Evolutionary conservation across 2,888 invertebrate genomes (phyloP).

Genomic region (Drosophila anomalata): DNA sequence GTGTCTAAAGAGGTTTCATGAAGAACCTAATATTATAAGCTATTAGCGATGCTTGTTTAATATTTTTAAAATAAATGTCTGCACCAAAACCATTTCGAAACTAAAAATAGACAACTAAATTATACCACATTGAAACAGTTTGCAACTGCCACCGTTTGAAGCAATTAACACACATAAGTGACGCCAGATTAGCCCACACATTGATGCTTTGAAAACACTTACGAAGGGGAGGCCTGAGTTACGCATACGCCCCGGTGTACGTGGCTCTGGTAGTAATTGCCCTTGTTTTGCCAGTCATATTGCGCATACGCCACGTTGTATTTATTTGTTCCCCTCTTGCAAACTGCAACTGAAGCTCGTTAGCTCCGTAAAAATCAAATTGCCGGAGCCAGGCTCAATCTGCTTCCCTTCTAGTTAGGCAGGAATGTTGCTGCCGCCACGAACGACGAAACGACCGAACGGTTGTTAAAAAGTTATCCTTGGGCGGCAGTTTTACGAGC

Average conservation of each 20-base stretch:
- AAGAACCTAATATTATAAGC: too few species aligned
- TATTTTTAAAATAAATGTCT: too few species aligned
- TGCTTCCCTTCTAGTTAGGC: constrained; percentile 27
- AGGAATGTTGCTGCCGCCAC: constrained; percentile 15
- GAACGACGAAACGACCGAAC: constrained; percentile 1
- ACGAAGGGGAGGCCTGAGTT: constrained; percentile 8
- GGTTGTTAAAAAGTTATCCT: constrained; percentile 68
- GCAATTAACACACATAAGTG: constrained; percentile 40
- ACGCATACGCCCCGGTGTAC: constrained; percentile 43
- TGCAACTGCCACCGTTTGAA: background rate
- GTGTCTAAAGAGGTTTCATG: constrained; percentile 4
- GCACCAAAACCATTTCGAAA: background rate
- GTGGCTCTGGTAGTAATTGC: constrained; percentile 52
- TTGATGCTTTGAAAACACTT: constrained; percentile 5
- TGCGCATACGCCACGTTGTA: constrained; percentile 64
- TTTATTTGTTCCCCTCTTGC: constrained; percentile 56
- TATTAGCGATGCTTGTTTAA: too few species aligned
- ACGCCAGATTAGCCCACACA: constrained; percentile 35
- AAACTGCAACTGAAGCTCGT: constrained; percentile 70
- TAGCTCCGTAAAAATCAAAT: constrained; percentile 75
- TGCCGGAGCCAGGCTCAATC: constrained; percentile 28
- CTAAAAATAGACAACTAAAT: background rate
- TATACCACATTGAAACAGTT: background rate
- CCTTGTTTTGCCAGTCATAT: constrained; percentile 50
- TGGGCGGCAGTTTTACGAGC: constrained; percentile 67